These are phyloP conservation scores for Clarias pachynema DNA, from an alignment of 2,797 vertebrate species.

Conservation along the genomic window DNA sequence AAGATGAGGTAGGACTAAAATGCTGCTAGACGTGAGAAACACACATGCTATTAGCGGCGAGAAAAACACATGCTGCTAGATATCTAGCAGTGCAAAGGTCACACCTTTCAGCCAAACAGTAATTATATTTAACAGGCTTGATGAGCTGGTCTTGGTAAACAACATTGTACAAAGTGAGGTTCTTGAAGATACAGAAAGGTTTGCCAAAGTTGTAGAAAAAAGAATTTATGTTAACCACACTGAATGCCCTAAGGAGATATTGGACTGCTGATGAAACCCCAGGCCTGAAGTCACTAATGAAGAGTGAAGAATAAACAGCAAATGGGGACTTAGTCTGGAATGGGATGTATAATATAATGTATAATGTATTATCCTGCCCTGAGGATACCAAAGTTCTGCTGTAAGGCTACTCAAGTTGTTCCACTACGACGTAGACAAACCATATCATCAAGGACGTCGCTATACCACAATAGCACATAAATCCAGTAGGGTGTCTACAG, in stretches of 20 bases:
- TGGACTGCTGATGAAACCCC: too few relatives aligned
- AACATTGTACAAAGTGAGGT: not conserved
- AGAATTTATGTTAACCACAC: not conserved
- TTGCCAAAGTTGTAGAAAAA: not conserved
- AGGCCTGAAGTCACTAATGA: not conserved
- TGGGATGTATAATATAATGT: too few relatives aligned
- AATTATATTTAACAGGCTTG: not conserved
- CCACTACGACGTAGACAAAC: too few relatives aligned
- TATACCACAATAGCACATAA: not conserved
- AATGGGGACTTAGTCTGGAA: not conserved
- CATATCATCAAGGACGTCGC: not conserved
- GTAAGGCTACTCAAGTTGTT: too few relatives aligned
- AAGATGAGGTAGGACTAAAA: not conserved
- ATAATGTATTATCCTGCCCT: too few relatives aligned
- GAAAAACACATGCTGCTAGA: conserved; percentile 1
- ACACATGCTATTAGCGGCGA: not conserved
- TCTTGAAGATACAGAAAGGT: not conserved
- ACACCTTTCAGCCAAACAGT: not conserved
- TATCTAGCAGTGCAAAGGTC: not conserved
- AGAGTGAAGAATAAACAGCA: not conserved
- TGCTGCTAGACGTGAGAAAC: not conserved
- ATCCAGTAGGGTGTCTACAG: not conserved
- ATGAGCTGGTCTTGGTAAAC: not conserved
- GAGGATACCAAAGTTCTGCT: too few relatives aligned
- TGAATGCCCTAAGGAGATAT: not conserved